These are phyloP conservation scores for Eubasilissa splendida DNA, from an alignment of 2,888 invertebrate genomes.

Conservation along the genomic window DNA sequence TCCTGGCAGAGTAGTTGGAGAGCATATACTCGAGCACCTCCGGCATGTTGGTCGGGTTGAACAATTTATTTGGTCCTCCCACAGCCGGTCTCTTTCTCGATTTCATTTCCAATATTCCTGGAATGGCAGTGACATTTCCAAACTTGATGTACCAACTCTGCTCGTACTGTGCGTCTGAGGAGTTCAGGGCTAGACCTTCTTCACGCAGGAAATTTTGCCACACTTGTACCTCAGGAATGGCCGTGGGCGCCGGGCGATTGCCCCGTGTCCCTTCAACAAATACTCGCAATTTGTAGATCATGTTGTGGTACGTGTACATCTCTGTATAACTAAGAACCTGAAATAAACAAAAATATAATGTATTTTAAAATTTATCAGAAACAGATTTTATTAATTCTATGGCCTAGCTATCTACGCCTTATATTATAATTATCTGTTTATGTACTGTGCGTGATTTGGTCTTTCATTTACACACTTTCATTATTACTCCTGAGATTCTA, in stretches of 20 bases:
- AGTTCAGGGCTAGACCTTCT: constrained; percentile 50
- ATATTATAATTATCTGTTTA: no score
- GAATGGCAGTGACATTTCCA: constrained; percentile 50
- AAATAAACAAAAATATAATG: constrained; percentile 57
- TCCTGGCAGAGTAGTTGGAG: constrained; percentile 48
- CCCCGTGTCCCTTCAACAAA: constrained; percentile 67
- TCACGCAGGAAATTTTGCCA: constrained; percentile 54
- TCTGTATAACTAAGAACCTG: constrained; percentile 69
- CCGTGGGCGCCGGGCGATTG: constrained; percentile 63
- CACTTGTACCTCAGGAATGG: constrained; percentile 62
- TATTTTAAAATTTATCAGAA: not conserved
- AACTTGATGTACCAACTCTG: constrained; percentile 52
- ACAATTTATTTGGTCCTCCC: constrained; percentile 45
- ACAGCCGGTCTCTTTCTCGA: constrained; percentile 1
- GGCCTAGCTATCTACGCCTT: no score
- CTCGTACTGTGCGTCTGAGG: constrained; percentile 52
- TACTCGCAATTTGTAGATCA: constrained; percentile 70
- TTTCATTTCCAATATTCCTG: constrained; percentile 6
- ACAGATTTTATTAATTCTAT: no score
- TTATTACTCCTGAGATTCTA: no score
- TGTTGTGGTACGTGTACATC: constrained; percentile 71
- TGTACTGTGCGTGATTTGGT: no score
- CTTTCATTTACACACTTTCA: no score
- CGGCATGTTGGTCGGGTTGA: constrained; percentile 55
- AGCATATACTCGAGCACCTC: constrained; percentile 54